Evolutionary conservation across 1,140 invertebrate genomes (phyloP), one percentile per base, ranked within the genome.

Genomic region (Euwallacea similis): DNA sequence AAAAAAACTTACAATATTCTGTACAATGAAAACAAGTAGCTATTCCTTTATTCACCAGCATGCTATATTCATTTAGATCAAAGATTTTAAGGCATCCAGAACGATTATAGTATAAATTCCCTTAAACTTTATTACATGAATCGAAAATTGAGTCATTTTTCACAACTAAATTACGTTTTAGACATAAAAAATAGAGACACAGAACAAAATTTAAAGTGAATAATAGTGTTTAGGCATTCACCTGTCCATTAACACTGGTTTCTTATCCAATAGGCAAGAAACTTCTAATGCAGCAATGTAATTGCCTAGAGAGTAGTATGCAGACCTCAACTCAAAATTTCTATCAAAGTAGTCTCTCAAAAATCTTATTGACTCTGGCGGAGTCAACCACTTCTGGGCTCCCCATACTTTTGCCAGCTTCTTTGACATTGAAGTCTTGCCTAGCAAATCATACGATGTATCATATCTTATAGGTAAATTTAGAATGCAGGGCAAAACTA

Each of bases 221-320:
- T 13, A 50, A 50, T 50, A 50, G 13, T 11, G 46, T 50, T 50
- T 50, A 50, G 54, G 4, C 16, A 15, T 53, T 66, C 69, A 74
- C 71, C 81, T 80, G 63, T 81, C 80, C 75, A 81, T 75, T 16
- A 81, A 63, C 7, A 81, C 79, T 9, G 79, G 79, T 58, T 71
- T 69, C 13, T 75, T 11, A 56, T 74, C 65, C 15, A 79, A 65
- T 42, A 73, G 42, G 9, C 55, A 47, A 7, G 71, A n/a, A n/a
- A 79, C 65, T 68, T 81, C 73, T 11, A 77, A 55, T 21, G 74
- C 79, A 16, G 80, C 79, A 55, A 81, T 76, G 69, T 81, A 81
- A 72, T 81, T 81, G 10, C 80, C 78, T 43, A 80, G 69, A n/a
- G 78, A 75, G 69, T 81, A 81, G 72, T 76, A 81, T 7, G 78